Percentiles rank a stretch among this genome's conserved stretches.
Conservation (phyloP, 2,888 invertebrate species). For the Ophion ventricosus region DNA sequence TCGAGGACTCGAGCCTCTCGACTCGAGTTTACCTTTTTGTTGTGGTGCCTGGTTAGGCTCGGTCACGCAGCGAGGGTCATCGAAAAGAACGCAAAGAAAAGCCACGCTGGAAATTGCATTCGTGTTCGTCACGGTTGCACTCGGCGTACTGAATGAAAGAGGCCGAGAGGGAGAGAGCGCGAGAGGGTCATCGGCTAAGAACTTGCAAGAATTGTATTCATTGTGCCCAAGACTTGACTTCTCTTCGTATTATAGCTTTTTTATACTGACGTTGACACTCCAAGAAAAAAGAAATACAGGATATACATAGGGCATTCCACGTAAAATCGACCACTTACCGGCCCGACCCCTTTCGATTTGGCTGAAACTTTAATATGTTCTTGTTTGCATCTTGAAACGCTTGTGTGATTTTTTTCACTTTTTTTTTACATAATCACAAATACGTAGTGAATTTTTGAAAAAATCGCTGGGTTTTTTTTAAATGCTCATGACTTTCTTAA, state of each 20-base stretch:
- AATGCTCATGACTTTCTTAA: too few species aligned
- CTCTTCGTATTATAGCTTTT: conserved; percentile 52
- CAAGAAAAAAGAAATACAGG: background rate
- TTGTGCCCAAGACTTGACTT: conserved; percentile 52
- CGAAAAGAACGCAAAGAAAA: conserved; percentile 55
- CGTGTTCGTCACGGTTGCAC: conserved; percentile 13
- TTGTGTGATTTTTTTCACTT: too few species aligned
- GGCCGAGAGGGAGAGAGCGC: conserved; percentile 2
- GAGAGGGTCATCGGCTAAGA: conserved; percentile 40
- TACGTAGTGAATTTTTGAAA: too few species aligned
- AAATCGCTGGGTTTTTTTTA: too few species aligned
- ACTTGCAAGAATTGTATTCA: conserved; percentile 56
- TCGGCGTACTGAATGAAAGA: conserved; percentile 6
- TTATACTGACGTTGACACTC: conserved; percentile 42
- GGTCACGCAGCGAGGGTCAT: conserved; percentile 39
- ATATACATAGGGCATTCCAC: too few species aligned
- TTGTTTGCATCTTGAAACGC: too few species aligned
- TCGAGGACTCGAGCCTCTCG: conserved; percentile 33
- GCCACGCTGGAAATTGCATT: conserved; percentile 40
- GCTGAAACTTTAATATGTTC: too few species aligned
- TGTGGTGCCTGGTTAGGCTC: conserved; percentile 4
- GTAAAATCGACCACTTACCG: too few species aligned
- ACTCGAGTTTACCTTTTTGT: conserved; percentile 38
- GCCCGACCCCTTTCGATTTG: too few species aligned
- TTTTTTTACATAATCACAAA: too few species aligned